These are phyloP conservation scores for Camponotus floridanus DNA, from an alignment of 1,140 invertebrate species.

Conservation along the genomic window DNA sequence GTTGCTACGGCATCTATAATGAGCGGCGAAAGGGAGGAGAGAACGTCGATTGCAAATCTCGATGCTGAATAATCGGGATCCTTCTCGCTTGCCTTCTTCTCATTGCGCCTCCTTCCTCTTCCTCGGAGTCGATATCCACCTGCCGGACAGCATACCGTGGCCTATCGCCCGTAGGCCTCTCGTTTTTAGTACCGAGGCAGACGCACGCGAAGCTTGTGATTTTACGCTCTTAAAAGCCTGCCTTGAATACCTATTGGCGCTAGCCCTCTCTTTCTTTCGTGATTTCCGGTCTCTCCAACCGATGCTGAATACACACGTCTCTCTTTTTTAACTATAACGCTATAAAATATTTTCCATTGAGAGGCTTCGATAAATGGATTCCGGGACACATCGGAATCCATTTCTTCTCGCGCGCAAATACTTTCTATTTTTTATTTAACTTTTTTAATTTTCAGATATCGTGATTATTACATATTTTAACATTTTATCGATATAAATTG, in stretches of 20 bases:
- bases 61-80: conserved; percentile 79
- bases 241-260: conserved; percentile 28
- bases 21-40: conserved; percentile 77
- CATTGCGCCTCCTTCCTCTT: not conserved
- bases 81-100: conserved; percentile 56
- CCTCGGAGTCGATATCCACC: conserved; percentile 67
- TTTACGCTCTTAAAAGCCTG: conserved; percentile 38
- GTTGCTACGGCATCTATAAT: conserved; percentile 74
- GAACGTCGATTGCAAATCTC: conserved; percentile 81
- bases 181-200: conserved; percentile 67
- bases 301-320: not conserved
- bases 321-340: not conserved
- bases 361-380: not conserved
- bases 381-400: not conserved
- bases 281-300: not conserved
- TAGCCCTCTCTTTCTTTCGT: not conserved
- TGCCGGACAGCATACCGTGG: conserved; percentile 65
- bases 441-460: not conserved
- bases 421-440: not conserved
- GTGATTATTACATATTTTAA: not conserved
- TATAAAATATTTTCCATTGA: not conserved
- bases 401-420: not conserved
- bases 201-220: conserved; percentile 54
- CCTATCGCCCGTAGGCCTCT: conserved; percentile 67
- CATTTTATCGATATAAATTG: not conserved